Percentiles rank a stretch among this genome's conserved stretches.
phyloP scores from a whole-genome alignment of 1,140 invertebrate genomes.

The Agrilus planipennis region DNA sequence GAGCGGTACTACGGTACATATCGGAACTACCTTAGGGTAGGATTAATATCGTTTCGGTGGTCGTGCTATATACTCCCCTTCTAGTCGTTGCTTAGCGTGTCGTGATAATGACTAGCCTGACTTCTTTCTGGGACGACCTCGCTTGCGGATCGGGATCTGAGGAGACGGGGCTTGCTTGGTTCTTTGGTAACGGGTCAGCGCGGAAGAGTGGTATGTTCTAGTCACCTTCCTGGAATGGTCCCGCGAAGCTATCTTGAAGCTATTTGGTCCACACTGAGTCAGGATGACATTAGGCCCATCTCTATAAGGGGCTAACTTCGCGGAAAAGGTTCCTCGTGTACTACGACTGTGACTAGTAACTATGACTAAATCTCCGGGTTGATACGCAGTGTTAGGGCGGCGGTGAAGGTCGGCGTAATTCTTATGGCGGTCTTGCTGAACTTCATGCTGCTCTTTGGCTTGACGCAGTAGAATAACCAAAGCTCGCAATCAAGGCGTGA shows the following conservation, averaged over 20 bases:
- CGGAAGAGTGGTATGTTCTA: slow-evolving; percentile 5
- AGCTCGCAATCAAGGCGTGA: background rate
- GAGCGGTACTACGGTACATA: no score
- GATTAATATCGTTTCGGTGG: no score
- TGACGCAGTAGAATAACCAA: background rate
- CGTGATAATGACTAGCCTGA: background rate
- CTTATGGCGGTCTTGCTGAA: background rate
- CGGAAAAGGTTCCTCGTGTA: background rate
- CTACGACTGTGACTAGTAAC: background rate
- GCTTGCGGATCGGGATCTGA: background rate
- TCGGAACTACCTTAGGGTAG: no score
- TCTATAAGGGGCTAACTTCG: slow-evolving; percentile 13
- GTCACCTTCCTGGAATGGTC: slow-evolving; percentile 2
- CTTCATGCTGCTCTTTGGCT: background rate
- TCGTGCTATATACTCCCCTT: background rate
- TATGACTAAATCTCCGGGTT: background rate
- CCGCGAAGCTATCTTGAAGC: slow-evolving; percentile 16
- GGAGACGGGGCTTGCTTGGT: background rate
- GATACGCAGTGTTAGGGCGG: background rate
- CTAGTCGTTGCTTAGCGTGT: background rate
- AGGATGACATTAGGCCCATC: slow-evolving; percentile 28
- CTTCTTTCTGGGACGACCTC: background rate
- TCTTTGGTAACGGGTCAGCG: background rate
- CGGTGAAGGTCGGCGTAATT: background rate
- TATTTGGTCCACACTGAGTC: slow-evolving; percentile 12